Percentiles rank a stretch among this genome's conserved stretches.
Evolutionary conservation across 2,797 vertebrate genomes (phyloP).

Genomic region (Micropoecilia bifurca): DNA sequence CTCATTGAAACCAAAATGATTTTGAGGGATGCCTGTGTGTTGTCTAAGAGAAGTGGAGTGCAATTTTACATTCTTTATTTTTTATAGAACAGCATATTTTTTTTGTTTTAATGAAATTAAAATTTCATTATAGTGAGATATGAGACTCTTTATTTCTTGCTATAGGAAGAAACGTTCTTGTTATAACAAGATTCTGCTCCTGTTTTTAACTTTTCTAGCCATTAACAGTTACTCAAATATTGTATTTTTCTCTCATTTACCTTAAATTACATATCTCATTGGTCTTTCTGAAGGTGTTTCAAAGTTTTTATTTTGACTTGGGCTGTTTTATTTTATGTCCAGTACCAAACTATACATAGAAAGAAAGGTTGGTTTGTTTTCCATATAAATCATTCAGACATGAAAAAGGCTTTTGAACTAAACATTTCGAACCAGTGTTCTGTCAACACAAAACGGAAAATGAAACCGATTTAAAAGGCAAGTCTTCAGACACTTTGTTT

Average conservation of each 20-base stretch:
- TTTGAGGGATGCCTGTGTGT: no score
- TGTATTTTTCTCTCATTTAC: background rate
- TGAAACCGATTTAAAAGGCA: background rate
- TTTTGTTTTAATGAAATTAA: no score
- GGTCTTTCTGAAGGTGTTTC: background rate
- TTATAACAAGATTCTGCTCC: background rate
- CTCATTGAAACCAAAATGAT: no score
- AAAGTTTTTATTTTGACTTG: background rate
- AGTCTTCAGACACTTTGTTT: background rate
- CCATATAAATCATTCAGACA: background rate
- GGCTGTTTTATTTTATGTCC: background rate
- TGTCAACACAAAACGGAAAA: background rate
- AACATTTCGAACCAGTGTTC: background rate
- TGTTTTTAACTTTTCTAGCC: background rate
- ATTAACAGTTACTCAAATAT: background rate
- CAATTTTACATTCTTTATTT: no score
- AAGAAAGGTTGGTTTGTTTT: background rate
- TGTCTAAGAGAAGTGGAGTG: no score
- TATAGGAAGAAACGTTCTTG: background rate
- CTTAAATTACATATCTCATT: background rate
- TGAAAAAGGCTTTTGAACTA: background rate
- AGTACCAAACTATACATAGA: background rate
- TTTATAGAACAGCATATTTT: no score
- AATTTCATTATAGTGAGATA: no score
- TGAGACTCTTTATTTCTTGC: background rate